Conservation (phyloP, 1,140 invertebrate genomes). For the Platyscapa corneri region DNA sequence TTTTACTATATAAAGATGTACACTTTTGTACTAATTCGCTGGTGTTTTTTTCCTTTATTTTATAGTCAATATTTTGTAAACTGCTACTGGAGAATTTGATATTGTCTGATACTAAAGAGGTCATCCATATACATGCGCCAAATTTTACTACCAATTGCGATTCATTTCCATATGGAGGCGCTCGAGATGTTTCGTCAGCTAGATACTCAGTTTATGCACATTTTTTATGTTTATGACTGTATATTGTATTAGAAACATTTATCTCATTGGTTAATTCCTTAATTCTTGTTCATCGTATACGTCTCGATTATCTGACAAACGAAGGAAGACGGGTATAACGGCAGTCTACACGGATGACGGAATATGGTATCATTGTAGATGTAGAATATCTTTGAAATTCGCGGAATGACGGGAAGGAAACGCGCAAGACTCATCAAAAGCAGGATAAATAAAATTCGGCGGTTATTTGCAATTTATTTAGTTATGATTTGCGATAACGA, state of each 20-base stretch:
- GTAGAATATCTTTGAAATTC: background rate
- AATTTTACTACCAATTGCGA: background rate
- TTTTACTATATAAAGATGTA: too few species aligned
- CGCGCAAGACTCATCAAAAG: constrained; percentile 35
- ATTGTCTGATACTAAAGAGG: background rate
- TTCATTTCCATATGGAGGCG: background rate
- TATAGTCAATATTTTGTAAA: background rate
- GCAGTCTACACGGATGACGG: constrained; percentile 3
- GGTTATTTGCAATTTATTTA: constrained; percentile 51
- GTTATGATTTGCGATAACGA: constrained; percentile 49
- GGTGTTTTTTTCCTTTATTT: background rate
- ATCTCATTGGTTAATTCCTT: background rate
- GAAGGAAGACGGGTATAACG: background rate
- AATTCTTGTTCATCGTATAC: background rate
- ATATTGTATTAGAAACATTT: background rate
- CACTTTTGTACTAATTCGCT: too few species aligned
- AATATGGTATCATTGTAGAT: background rate
- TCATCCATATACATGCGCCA: constrained; percentile 6
- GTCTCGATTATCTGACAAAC: background rate
- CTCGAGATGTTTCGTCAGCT: background rate
- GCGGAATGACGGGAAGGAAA: constrained; percentile 26
- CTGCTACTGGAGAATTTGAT: background rate
- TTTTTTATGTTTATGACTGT: background rate
- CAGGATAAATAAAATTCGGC: constrained; percentile 50
- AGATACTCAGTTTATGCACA: background rate